A percentile compares a stretch with the other conserved stretches of the same genome.
Conservation (phyloP, 2,797 vertebrate species). For the Calcarius lapponicus region DNA sequence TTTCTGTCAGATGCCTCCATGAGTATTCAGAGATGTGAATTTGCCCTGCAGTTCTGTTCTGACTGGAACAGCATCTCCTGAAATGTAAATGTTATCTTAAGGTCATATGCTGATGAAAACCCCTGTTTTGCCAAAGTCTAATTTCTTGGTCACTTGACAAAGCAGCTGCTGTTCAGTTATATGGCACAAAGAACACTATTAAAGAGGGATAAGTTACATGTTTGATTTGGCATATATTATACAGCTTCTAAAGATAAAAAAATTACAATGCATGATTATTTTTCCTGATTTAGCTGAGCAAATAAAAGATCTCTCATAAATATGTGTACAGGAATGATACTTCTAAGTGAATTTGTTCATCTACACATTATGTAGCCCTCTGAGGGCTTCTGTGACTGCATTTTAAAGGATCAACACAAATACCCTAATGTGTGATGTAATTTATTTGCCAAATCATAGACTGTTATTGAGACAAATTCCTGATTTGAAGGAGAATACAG, state of each 20-base stretch:
- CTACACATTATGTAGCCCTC: neutral
- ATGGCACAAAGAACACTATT: constrained; percentile 23
- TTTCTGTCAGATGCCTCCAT: constrained; percentile 8
- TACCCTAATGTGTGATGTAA: neutral
- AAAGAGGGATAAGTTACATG: constrained; percentile 2
- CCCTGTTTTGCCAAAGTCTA: constrained; percentile 51
- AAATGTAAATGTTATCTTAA: constrained; percentile 70
- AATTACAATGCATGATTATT: neutral
- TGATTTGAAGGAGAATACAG: neutral
- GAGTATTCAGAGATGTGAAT: constrained; percentile 22
- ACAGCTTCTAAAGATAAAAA: constrained; percentile 2
- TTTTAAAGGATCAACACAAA: neutral
- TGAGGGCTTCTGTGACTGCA: neutral
- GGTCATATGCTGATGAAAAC: constrained; percentile 70
- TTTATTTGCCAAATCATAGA: neutral
- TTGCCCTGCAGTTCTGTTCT: constrained; percentile 46
- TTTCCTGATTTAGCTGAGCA: neutral
- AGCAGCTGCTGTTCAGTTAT: constrained; percentile 40
- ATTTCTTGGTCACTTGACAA: constrained; percentile 66
- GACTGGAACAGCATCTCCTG: constrained; percentile 48
- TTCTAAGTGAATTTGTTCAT: neutral
- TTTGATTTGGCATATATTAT: constrained; percentile 37
- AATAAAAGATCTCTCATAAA: neutral
- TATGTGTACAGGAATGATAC: neutral
- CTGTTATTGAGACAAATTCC: neutral